phyloP scores from a whole-genome alignment of 1,140 invertebrate genomes.

The Melitaea cinxia region DNA sequence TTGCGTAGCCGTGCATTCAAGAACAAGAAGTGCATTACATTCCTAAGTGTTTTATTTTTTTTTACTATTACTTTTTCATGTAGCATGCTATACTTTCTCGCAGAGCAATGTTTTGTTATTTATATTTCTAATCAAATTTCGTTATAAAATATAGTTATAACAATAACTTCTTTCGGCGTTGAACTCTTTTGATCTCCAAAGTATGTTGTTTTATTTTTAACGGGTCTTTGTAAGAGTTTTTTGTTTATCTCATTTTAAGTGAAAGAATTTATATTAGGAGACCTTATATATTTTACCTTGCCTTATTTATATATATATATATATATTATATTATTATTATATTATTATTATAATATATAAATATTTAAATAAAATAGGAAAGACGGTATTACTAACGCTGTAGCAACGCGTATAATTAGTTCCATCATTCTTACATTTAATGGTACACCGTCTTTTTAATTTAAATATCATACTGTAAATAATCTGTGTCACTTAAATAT shows the following conservation, averaged over 20 bases:
- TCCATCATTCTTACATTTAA: too few relatives aligned
- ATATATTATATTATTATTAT: too few relatives aligned
- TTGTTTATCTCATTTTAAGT: not conserved
- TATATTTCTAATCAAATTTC: too few relatives aligned
- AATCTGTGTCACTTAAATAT: not conserved
- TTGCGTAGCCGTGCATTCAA: constrained; percentile 1
- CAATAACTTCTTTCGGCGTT: not conserved
- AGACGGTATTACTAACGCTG: too few relatives aligned
- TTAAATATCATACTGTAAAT: not conserved
- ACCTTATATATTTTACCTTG: too few relatives aligned
- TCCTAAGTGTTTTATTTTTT: constrained; percentile 9
- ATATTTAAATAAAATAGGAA: too few relatives aligned
- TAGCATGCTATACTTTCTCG: not conserved
- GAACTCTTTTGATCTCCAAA: constrained; percentile 6
- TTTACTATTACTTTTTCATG: too few relatives aligned
- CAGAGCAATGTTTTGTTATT: not conserved
- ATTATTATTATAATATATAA: too few relatives aligned
- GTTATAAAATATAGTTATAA: too few relatives aligned
- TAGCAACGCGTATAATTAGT: too few relatives aligned
- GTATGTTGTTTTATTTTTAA: not conserved
- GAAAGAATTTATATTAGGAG: too few relatives aligned
- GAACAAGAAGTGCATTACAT: constrained; percentile 14
- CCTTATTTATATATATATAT: too few relatives aligned
- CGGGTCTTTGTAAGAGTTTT: not conserved
- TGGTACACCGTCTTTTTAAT: not conserved